These are phyloP conservation scores for Linnaemya tessellans DNA, from an alignment of 2,888 invertebrate species.

Conservation along the genomic window DNA sequence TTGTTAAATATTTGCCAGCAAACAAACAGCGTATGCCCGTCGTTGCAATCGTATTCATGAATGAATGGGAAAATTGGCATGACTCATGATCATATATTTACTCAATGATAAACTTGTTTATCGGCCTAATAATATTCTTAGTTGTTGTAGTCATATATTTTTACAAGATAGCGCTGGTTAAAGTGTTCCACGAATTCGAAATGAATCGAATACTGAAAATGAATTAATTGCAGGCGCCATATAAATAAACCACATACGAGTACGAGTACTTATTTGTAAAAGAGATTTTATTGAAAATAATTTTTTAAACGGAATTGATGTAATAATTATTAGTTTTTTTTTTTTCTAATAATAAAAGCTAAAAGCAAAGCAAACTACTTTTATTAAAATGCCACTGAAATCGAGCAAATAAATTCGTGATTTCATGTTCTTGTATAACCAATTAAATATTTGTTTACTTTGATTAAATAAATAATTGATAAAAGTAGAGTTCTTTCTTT, in stretches of 20 bases:
- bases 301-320: no score
- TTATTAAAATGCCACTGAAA: no score
- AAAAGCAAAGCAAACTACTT: no score
- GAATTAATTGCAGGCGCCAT: slow-evolving; percentile 17
- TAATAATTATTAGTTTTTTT: no score
- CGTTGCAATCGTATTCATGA: slow-evolving; percentile 11
- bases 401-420: no score
- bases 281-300: no score
- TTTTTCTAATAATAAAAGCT: no score
- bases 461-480: no score
- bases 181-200: slow-evolving; percentile 54
- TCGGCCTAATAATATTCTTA: neutral
- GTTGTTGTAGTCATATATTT: neutral
- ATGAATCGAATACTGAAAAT: slow-evolving; percentile 29
- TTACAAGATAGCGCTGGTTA: neutral
- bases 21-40: slow-evolving; percentile 2
- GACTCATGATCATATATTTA: slow-evolving; percentile 8
- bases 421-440: no score
- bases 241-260: neutral
- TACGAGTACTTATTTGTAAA: no score
- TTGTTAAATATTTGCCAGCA: slow-evolving; percentile 1
- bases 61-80: slow-evolving; percentile 32
- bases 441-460: no score
- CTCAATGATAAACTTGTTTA: slow-evolving; percentile 17
- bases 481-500: no score